Base-by-base conservation (phyloP, 2,797 vertebrate species). In the Silurus lanzhouensis region DNA sequence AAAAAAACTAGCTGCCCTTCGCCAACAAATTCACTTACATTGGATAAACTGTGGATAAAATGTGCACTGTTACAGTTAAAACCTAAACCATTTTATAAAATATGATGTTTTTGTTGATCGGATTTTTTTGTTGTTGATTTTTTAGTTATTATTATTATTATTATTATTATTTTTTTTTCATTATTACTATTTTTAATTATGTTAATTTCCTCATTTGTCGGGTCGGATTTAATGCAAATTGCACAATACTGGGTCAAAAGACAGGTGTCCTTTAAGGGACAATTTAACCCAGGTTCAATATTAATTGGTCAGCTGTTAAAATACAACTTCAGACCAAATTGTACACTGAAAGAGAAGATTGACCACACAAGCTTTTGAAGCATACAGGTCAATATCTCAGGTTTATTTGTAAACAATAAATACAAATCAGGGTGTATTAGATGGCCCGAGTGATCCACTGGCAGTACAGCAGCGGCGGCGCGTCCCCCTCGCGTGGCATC, bases 401-500 rank as follows among this genome's bases (percentile, higher is more conserved):
- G 44, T 22, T 70, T 44, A 20, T 61, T 46, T 63, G 12, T 5
- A 44, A 61, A 63, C 9, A 48, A n/a, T 55, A 67, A 55, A 67
- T 20, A 13, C 63, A 8, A 5, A 67, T 67, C 15, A 81, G 63
- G 46, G 0, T 55, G 63, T 67, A 57, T 38, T 77, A 22, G 57
- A 38, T 61, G 75, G 31, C 31, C 9, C 25, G 17, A 67, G 63
- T 4, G 61, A 52, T 22, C 9, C 76, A 14, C 1, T 44, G 58
- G 58, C 58, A 15, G 31, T 44, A 19, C 20, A 48, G 60, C 38
- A 22, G 77, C 31, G 20, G 14, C 20, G 63, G 63, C 61, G 61
- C 61, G 64, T 81, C 93, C 89, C 75, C 87, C 44, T 87, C 91
- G 89, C 90, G 72, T 91, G 85, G 90, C 92, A 87, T 90, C 87